Base-by-base conservation (phyloP, 2,888 invertebrate genomes). In the Nomada fucata region DNA sequence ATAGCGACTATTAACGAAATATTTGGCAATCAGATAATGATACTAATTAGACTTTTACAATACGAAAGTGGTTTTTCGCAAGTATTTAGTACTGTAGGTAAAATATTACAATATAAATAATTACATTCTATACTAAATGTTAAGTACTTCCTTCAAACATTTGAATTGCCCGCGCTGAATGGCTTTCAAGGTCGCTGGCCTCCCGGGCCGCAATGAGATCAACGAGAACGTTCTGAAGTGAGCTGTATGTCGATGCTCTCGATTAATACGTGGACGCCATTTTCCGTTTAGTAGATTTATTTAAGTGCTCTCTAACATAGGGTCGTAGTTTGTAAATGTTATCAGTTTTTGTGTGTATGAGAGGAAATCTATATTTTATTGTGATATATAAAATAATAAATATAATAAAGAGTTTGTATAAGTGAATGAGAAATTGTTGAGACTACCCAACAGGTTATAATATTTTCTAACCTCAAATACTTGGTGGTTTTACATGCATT, bases 401-500 rank as follows among this genome's bases (percentile, higher is more conserved):
- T 3, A 15, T 18, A 26, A 11, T n/a, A n/a, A 9, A 0, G n/a
- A 2, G 10, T 60, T 29, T 4, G 10, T 44, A 3, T 9, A 23
- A 52, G 3, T 53, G 18, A 57, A 26, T 15, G 29, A 7, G 2
- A 55, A 36, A 10, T 13, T 47, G 2, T 42, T 15, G 23, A 20
- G 10, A 44, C 20, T 20, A 50, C 10, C 2, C 23, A 20, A 20
- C 3, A 0, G 20, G 0, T 20, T 9, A 3, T 18, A 4, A 1
- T 3, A 42, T 13, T n/a, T 2, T 10, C 10, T 69, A 79, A 79
- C 75, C 78, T 75, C 11, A 63, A 20, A 50, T 2, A 29, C 36
- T 0, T 29, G 1, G 0, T 29, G 1, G 2, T 2, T 29, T 20
- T 20, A 7, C 9, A 11, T 5, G 0, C 1, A 2, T 47, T 26